phyloP scores from a whole-genome alignment of 2,113 vertebrate species.

The Rhinolophus ferrumequinum region DNA sequence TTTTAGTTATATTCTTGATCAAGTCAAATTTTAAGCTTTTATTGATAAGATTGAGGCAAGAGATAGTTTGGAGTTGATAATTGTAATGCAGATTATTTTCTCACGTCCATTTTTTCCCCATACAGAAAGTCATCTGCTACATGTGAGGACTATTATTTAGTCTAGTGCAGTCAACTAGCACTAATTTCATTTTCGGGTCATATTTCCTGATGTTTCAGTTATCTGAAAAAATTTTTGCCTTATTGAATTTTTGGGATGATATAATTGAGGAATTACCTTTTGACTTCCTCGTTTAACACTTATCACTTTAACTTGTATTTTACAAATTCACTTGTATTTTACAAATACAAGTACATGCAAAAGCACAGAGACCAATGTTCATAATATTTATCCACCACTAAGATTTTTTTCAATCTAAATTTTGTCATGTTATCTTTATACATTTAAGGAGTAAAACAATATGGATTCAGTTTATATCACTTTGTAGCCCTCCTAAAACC shows the following conservation, averaged over 20 bases:
- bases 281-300: neutral
- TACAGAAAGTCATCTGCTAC: neutral
- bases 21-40: conserved; percentile 58
- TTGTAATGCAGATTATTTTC: neutral
- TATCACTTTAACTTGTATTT: neutral
- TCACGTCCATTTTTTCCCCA: neutral
- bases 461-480: neutral
- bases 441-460: neutral
- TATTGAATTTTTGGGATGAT: neutral
- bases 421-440: neutral
- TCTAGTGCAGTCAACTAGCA: neutral
- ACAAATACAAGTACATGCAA: neutral
- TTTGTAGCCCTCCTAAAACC: neutral
- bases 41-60: neutral
- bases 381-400: neutral
- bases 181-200: neutral
- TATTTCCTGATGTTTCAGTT: neutral
- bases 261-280: neutral
- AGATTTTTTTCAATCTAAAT: neutral
- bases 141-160: neutral
- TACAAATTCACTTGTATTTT: neutral
- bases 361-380: neutral
- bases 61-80: neutral
- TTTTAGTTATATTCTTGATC: conserved; percentile 54
- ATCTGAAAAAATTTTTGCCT: neutral